Conservation (phyloP, 2,797 vertebrate genomes). For the Melopsittacus undulatus region DNA sequence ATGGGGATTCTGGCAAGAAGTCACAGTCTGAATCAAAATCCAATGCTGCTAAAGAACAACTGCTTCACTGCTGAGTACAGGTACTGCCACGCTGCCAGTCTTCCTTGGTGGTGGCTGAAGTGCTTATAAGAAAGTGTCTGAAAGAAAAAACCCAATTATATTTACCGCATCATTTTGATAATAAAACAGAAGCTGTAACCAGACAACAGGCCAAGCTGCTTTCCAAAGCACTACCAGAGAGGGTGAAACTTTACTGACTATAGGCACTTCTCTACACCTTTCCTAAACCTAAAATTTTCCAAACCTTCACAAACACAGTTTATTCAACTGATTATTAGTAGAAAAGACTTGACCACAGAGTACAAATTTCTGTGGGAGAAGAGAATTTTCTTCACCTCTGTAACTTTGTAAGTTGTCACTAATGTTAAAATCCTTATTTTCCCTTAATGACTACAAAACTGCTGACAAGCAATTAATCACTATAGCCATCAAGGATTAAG, state of each 20-base stretch:
- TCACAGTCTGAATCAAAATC: neutral
- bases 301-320: neutral
- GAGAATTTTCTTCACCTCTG: neutral
- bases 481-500: neutral
- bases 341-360: neutral
- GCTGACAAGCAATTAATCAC: neutral
- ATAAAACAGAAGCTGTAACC: neutral
- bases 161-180: neutral
- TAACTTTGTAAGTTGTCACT: neutral
- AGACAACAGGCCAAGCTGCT: neutral
- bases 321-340: neutral
- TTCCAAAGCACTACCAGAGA: neutral
- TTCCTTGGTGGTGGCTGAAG: neutral
- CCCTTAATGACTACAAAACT: neutral
- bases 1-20: neutral
- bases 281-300: neutral
- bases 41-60: neutral
- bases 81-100: fast-evolving
- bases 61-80: neutral
- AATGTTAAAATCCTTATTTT: neutral
- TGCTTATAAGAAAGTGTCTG: neutral
- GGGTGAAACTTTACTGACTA: neutral
- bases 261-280: neutral
- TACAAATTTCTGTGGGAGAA: fast-evolving
- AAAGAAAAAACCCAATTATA: neutral